Evolutionary conservation across 2,113 vertebrate genomes (phyloP).

Genomic region (Fregata magnificens): DNA sequence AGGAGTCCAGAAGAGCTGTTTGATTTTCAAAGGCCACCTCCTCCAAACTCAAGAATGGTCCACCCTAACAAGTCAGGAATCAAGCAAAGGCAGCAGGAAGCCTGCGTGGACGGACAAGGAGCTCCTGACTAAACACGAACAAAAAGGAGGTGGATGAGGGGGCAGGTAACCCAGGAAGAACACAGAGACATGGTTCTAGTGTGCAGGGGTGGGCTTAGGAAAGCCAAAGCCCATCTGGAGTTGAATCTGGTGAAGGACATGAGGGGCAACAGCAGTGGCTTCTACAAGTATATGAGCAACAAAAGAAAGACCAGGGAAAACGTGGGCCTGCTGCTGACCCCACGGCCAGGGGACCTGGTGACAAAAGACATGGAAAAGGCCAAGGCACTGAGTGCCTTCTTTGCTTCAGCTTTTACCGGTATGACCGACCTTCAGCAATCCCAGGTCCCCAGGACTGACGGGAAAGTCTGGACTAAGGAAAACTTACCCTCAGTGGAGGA

Average conservation of each 20-base stretch:
- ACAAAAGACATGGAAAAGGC: not conserved
- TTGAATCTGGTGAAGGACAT: not conserved
- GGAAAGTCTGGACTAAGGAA: not conserved
- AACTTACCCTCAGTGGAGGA: not conserved
- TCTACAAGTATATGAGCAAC: not conserved
- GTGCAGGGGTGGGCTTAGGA: not conserved
- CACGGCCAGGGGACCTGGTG: not conserved
- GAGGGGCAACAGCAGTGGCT: not conserved
- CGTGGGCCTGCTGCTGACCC: not conserved
- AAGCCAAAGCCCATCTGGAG: not conserved
- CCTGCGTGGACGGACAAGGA: not conserved
- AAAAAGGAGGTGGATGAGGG: not conserved
- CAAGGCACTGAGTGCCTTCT: not conserved
- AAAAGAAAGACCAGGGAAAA: not conserved
- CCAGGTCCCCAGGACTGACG: not conserved
- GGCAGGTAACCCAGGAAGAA: not conserved
- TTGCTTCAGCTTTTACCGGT: not conserved
- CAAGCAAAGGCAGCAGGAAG: not conserved
- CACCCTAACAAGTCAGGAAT: not conserved
- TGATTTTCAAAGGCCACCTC: not conserved
- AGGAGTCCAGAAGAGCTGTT: not conserved
- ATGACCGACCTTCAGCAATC: not conserved
- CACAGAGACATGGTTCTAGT: not conserved
- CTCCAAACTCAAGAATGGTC: not conserved
- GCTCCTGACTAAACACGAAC: not conserved